Evolutionary conservation across 2,888 invertebrate species (phyloP), one percentile per base, ranked within the genome.

Genomic region (Phasia obesa): DNA sequence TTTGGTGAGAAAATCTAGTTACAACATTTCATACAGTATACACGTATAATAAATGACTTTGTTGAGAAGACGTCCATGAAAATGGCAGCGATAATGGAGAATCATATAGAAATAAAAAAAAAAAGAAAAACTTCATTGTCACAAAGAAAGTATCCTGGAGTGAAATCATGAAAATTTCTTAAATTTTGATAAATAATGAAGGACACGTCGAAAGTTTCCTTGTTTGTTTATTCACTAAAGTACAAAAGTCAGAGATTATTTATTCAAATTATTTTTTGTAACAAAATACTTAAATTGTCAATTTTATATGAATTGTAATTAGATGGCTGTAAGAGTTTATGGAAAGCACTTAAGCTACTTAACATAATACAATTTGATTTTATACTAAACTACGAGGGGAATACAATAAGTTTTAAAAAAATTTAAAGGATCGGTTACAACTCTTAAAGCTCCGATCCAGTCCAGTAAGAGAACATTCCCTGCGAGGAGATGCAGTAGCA

Each of bases 171-270:
- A 17, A 31, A 55, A 70, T 31, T 47, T 42, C 42, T 42, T 47
- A 31, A 21, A 59, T 44, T 49, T 65, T 35, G 35, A n/a, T 21
- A 65, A 65, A 65, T 49, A 31, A 31, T n/a, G n/a, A 1, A 44
- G 25, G 44, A 70, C 57, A 47, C 21, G 9, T 53, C 38, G 13
- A 2, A 42, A 42, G 13, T 31, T 31, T 31, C 27, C 35, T 35
- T 11, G 9, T 35, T 35, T 35, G 35, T 35, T 35, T 1, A 42
- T 1, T 42, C 0, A 42, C n/a, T 15, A 2, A 42, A 42, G 35
- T 9, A 4, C 38, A n/a, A n/a, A n/a, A n/a, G n/a, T n/a, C n/a
- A 25, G 11, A n/a, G 1, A 42, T 67, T 53, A 25, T 67, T 67
- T 25, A 42, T 67, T 25, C 9, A 67, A 19, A 53, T 25, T 25